Evolutionary conservation across 2,888 invertebrate species (phyloP), one percentile per base, ranked within the genome.

Genomic region (Pogonocherus hispidulus): DNA sequence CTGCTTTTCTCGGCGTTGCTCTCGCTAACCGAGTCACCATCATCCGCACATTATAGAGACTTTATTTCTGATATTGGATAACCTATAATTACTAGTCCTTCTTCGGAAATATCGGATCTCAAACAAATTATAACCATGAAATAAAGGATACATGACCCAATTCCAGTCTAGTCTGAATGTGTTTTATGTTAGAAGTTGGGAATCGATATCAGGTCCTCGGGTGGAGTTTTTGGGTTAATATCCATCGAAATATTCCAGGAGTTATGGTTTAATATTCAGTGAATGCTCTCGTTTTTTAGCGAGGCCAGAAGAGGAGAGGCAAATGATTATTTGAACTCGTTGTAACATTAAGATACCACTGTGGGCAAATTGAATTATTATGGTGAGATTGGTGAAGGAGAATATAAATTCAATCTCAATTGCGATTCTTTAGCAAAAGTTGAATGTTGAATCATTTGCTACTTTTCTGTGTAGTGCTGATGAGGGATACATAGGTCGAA

Each of bases 231-330:
- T 59, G 59, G 59, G 59, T 59, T 59, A 79, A 79, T 78, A 79
- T 79, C 78, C 78, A 77, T 78, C 77, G 77, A 78, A 78, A 77
- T 78, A 80, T 77, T 76, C 73, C 55, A 32, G 66, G 63, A 73
- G 73, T 72, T 73, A 70, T 75, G 69, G 73, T 75, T 75, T 77
- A 77, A 77, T 77, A 77, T 77, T 77, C 76, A 55, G 55, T 54
- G 59, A 71, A 67, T 27, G 44, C 16, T 32, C 20, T 20, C 11
- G 19, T 8, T 32, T 59, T 55, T 47, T 47, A 47, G 27, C 32
- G 11, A 16, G 27, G 23, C 14, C 46, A 18, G 23, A 27, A 27
- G 56, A 41, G 0, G 20, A 55, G 32, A 47, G 59, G 47, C 59
- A 35, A 59, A 47, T 47, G 46, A 47, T 59, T 55, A 55, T 55